Base-by-base conservation (phyloP, 2,888 invertebrate species). In the Epistrophe grossulariae region DNA sequence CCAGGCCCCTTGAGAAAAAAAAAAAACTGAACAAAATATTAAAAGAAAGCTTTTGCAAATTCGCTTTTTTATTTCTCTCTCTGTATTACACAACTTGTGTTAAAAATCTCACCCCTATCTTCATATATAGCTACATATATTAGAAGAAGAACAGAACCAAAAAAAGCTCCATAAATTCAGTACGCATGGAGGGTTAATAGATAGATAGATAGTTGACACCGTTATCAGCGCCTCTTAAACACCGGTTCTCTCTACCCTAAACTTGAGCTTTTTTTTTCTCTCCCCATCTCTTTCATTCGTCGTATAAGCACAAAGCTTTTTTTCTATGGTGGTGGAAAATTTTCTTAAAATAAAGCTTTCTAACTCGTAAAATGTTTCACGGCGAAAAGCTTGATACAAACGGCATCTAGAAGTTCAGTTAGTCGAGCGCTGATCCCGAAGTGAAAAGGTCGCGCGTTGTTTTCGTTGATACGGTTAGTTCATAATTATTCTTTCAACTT, bases 401-500 rank as follows among this genome's bases (percentile, higher is more conserved):
- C 74, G 71, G 60, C 82, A 87, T 87, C 72, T 76, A 79, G 71
- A 83, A 87, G 79, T 87, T 87, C 79, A 83, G 84, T 90, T 89
- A 90, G 90, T 90, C 88, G 90, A 90, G 90, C 89, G 89, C 90
- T 89, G 90, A 89, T 89, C 89, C 89, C 89, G 90, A 89, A 88
- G 76, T 89, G 88, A 89, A 88, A 89, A 90, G 90, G 90, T 90
- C 90, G 90, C 90, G 90, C 88, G 89, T 84, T 88, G 73, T 88
- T 74, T 81, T 88, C 82, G 83, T 88, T 84, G 79, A 84, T 89
- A 83, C 88, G 88, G 88, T 88, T 88, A 83, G 88, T 84, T 84
- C 19, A 68, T 28, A 74, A 60, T 28, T 38, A 13, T 31, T 55
- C 28, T 55, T 55, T 35, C 48, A 43, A 64, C 52, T 55, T 57